phyloP scores from a whole-genome alignment of 2,113 vertebrate genomes.

The Notechis scutatus region DNA sequence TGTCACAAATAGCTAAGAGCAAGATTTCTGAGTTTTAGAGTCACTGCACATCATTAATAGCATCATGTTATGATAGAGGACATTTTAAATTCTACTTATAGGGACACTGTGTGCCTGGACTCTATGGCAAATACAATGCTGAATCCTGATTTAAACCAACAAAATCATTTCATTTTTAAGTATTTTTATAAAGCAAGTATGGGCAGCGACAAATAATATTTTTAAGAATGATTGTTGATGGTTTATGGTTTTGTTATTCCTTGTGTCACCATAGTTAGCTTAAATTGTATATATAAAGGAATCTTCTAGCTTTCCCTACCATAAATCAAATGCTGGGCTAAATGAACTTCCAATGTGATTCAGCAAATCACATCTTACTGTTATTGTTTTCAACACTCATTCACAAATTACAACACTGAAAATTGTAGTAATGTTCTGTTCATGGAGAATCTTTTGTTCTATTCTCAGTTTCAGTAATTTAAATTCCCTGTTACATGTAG shows the following conservation, averaged over 20 bases:
- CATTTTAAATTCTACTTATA: background rate
- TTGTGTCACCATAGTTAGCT: background rate
- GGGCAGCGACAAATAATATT: background rate
- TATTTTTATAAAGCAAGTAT: background rate
- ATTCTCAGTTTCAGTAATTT: background rate
- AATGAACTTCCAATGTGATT: background rate
- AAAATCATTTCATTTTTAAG: background rate
- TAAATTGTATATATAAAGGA: background rate
- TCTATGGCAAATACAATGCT: background rate
- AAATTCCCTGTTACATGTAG: background rate
- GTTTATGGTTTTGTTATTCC: background rate
- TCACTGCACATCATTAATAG: background rate
- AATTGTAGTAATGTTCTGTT: background rate
- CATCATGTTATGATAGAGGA: background rate
- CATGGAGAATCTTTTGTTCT: background rate
- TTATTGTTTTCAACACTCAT: background rate
- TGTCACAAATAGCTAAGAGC: background rate
- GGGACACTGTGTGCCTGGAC: background rate
- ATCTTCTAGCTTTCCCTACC: background rate
- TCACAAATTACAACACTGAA: background rate
- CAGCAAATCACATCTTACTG: background rate
- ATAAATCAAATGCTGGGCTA: background rate
- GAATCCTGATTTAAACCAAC: background rate
- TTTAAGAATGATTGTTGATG: background rate
- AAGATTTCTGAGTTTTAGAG: background rate